A percentile compares a stretch with the other conserved stretches of the same genome.
Conservation (phyloP, 35 echinoderm and acorn worm species). For the Hemicentrotus pulcherrimus region DNA sequence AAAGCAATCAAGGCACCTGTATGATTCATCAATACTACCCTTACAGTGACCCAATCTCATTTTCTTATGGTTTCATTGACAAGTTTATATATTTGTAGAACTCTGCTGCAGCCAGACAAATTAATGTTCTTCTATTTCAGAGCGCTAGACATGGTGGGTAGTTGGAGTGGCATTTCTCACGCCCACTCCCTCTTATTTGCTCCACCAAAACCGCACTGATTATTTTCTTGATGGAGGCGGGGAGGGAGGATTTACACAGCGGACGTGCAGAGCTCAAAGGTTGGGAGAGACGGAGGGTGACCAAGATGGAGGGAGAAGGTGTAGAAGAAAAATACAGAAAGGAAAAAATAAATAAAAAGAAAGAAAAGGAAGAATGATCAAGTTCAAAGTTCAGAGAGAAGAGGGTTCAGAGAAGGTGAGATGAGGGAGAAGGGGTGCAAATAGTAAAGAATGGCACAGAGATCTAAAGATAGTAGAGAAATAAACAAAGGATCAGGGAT, state of each 20-base stretch:
- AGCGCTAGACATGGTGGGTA: not conserved
- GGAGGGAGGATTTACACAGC: not conserved
- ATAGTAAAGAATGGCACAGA: not conserved
- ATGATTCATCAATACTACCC: not conserved
- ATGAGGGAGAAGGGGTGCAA: not conserved
- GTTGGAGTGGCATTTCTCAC: slow-evolving; percentile 12
- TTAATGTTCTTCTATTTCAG: not conserved
- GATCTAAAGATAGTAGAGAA: not conserved
- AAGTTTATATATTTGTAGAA: not conserved
- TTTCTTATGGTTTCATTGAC: not conserved
- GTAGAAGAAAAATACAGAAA: not conserved
- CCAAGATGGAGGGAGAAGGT: not conserved
- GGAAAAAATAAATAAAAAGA: not conserved
- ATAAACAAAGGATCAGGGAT: not conserved
- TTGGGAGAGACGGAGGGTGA: not conserved
- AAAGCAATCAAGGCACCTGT: not conserved
- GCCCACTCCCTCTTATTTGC: slow-evolving; percentile 17
- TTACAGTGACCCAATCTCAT: not conserved
- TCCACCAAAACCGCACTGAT: not conserved
- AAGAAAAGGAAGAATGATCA: not conserved
- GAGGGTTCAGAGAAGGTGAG: not conserved
- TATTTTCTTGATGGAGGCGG: not conserved
- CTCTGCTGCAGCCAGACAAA: not conserved
- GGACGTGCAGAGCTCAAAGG: not conserved
- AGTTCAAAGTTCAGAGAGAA: not conserved